Percentiles rank a stretch among this genome's conserved stretches.
Conservation (phyloP, 2,797 vertebrate genomes). For the Chelon auratus region DNA sequence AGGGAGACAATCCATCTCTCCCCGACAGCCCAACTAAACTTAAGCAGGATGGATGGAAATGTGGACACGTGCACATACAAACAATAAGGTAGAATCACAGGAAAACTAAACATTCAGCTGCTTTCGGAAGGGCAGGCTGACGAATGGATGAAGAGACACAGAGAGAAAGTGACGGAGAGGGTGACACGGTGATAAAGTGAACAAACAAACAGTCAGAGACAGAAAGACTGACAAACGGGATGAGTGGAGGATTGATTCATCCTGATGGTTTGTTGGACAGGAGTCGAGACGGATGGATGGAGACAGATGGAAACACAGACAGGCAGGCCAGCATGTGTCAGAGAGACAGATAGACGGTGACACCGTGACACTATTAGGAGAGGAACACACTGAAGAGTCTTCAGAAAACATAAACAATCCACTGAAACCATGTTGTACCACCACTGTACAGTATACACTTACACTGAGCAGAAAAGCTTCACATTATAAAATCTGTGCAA, state of each 20-base stretch:
- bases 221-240: conserved; percentile 65
- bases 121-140: conserved; percentile 33
- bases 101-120: conserved; percentile 29
- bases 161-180: conserved; percentile 64
- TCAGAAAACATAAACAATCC: conserved; percentile 18
- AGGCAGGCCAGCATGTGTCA: conserved; percentile 49
- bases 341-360: conserved; percentile 45
- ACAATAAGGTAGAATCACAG: conserved; percentile 27
- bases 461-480: conserved; percentile 14
- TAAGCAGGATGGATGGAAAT: background rate
- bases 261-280: conserved; percentile 65
- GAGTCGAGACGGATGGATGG: conserved; percentile 62
- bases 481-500: background rate
- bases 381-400: conserved; percentile 12
- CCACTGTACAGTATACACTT: background rate
- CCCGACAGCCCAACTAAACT: conserved; percentile 86
- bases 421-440: conserved; percentile 6
- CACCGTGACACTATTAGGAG: conserved; percentile 40
- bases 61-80: conserved; percentile 16
- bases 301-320: conserved; percentile 59
- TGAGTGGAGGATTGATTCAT: conserved; percentile 64
- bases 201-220: conserved; percentile 64
- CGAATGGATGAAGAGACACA: conserved; percentile 61
- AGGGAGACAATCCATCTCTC: conserved; percentile 80
- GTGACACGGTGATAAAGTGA: conserved; percentile 69